These are phyloP conservation scores for Drosophila putrida DNA, from an alignment of 2,888 invertebrate species.

Conservation along the genomic window DNA sequence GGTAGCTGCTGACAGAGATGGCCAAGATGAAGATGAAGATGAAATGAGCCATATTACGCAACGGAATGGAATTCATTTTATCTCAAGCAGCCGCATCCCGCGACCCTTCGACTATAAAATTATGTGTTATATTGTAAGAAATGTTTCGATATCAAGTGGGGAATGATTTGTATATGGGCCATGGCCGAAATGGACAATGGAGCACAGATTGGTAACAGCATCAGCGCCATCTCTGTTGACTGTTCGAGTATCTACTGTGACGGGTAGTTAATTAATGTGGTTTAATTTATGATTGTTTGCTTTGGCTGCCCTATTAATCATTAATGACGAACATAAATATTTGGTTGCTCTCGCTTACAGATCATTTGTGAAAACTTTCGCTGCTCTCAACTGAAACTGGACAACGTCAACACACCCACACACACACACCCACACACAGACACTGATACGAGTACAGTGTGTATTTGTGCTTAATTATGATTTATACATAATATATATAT, in stretches of 20 bases:
- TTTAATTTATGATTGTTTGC: slow-evolving; percentile 72
- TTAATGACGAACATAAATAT: slow-evolving; percentile 72
- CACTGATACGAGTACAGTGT: slow-evolving; percentile 11
- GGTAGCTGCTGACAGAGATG: slow-evolving; percentile 27
- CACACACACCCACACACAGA: slow-evolving; percentile 22
- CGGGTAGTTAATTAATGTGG: slow-evolving; percentile 69
- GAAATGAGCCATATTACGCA: slow-evolving; percentile 23
- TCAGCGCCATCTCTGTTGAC: slow-evolving; percentile 16
- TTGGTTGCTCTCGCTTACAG: slow-evolving; percentile 57
- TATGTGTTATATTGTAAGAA: neutral
- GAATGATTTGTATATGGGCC: slow-evolving; percentile 20
- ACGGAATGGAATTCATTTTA: slow-evolving; percentile 12
- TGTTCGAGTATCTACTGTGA: slow-evolving; percentile 33
- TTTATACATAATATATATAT: slow-evolving; percentile 61
- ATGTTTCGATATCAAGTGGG: slow-evolving; percentile 15
- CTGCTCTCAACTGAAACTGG: slow-evolving; percentile 41
- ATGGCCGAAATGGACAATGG: slow-evolving; percentile 41
- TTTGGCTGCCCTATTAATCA: slow-evolving; percentile 62
- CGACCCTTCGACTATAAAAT: slow-evolving; percentile 3
- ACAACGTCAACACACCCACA: slow-evolving; percentile 34
- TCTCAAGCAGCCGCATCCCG: neutral
- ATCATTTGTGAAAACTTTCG: slow-evolving; percentile 61
- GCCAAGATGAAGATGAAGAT: slow-evolving; percentile 8
- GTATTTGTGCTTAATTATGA: slow-evolving; percentile 71
- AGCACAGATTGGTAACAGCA: slow-evolving; percentile 34